Evolutionary conservation across 2,797 vertebrate genomes (phyloP).

Genomic region (Sebastes hubbsi): DNA sequence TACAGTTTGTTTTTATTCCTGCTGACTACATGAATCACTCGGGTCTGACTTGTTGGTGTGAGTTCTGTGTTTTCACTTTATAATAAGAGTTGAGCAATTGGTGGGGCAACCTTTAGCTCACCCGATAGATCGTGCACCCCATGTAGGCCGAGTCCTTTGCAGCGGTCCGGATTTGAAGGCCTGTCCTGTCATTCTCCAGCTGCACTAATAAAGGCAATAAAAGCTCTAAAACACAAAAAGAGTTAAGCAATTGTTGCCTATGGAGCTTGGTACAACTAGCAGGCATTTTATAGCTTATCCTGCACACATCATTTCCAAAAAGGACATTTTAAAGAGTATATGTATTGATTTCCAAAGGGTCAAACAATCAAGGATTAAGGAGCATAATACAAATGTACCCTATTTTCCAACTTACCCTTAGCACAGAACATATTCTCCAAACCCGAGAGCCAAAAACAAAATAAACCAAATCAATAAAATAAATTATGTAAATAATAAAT

Average conservation of each 20-base stretch:
- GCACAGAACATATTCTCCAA: neutral
- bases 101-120: too few species aligned
- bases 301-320: neutral
- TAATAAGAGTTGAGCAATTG: constrained; percentile 21
- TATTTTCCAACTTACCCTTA: too few species aligned
- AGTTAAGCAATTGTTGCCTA: constrained; percentile 14
- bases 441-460: neutral
- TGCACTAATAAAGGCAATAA: neutral
- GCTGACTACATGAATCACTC: constrained; percentile 22
- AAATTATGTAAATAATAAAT: too few species aligned
- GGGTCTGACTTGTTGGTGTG: constrained; percentile 15
- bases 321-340: constrained; percentile 4
- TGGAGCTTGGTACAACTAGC: neutral
- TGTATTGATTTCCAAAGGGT: neutral
- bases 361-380: neutral
- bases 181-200: too few species aligned
- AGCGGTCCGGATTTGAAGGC: too few species aligned
- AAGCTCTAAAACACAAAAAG: neutral
- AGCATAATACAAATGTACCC: too few species aligned
- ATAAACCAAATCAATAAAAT: too few species aligned
- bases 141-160: too few species aligned
- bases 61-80: constrained; percentile 25
- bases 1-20: neutral
- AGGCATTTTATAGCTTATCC: neutral
- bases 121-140: too few species aligned